Conservation (phyloP, 2,797 vertebrate species). For the Halcyon smyrnensis region DNA sequence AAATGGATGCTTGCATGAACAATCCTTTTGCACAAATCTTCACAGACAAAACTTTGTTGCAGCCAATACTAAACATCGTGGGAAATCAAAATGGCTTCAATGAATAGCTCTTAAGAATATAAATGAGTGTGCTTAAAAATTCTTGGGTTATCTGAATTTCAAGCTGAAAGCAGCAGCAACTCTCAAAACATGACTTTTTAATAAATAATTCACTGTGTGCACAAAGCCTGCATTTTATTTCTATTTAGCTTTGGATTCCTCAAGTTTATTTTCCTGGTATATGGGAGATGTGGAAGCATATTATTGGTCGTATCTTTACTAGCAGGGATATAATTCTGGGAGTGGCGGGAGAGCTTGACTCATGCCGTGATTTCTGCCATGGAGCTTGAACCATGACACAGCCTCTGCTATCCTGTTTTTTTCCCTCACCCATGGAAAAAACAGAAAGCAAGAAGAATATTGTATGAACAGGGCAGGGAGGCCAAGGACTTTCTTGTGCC, state of each 20-base stretch:
- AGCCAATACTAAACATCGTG: slow-evolving; percentile 41
- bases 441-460: background rate
- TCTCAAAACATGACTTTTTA: background rate
- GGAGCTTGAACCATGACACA: background rate
- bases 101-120: slow-evolving; percentile 41
- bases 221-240: slow-evolving; percentile 29
- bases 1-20: background rate
- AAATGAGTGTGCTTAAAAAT: slow-evolving; percentile 5
- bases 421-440: background rate
- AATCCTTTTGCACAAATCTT: slow-evolving; percentile 15
- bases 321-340: background rate
- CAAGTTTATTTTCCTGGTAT: background rate
- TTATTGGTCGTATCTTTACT: background rate
- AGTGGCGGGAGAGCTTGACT: background rate
- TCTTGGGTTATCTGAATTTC: slow-evolving; percentile 16
- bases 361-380: background rate
- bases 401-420: background rate
- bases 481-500: background rate
- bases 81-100: slow-evolving; percentile 60
- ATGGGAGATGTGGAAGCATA: background rate
- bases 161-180: background rate
- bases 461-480: background rate
- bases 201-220: slow-evolving; percentile 26
- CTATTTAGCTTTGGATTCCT: slow-evolving; percentile 25
- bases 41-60: slow-evolving; percentile 39